Evolutionary conservation across 2,113 vertebrate genomes (phyloP), one percentile per base, ranked within the genome.

Genomic region (Alaudala cheleensis): DNA sequence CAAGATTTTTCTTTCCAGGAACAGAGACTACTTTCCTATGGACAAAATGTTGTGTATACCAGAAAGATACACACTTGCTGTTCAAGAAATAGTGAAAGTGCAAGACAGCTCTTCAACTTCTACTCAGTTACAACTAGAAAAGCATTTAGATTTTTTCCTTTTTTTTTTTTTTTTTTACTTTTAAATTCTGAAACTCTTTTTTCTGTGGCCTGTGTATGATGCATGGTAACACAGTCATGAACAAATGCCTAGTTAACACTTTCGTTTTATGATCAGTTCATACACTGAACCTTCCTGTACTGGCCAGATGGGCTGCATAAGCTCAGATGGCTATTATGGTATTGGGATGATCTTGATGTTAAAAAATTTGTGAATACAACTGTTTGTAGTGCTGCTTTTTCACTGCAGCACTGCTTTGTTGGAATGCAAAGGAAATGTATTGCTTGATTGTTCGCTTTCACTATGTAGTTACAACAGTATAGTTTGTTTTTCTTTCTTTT

Each of bases 391-490:
- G 39, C 31, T 81, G 26, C 20, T 72, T 77, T 80, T 61, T 37
- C 19, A 17, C 23, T 65, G 39, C 37, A 37, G 37, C 37, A 37
- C 37, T 2, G 9, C 61, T 84, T 91, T 83, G 4, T 56, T 77
- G 24, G 22, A 71, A 47, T 20, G 6, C 26, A 29, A 39, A 72
- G 58, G 9, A n/a, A 79, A 42, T 33, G 3, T 39, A 20, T 34
- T 54, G 2, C 31, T 84, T n/a, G 42, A 6, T 13, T 37, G 28
- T 58, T 67, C 71, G 25, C 28, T 92, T 71, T 66, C 53, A 42
- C 44, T 72, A 1, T 1, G 0, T 47, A 42, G 15, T 50, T 2
- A 0, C 37, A 69, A 73, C 14, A 34, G 24, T 20, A 11, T 47
- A 3, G 11, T 37, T 58, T 42, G 6, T 0, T 49, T 61, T 37